A percentile compares a stretch with the other conserved stretches of the same genome.
Evolutionary conservation across 1,140 invertebrate species (phyloP).

Genomic region (Venustaconcha ellipsiformis): DNA sequence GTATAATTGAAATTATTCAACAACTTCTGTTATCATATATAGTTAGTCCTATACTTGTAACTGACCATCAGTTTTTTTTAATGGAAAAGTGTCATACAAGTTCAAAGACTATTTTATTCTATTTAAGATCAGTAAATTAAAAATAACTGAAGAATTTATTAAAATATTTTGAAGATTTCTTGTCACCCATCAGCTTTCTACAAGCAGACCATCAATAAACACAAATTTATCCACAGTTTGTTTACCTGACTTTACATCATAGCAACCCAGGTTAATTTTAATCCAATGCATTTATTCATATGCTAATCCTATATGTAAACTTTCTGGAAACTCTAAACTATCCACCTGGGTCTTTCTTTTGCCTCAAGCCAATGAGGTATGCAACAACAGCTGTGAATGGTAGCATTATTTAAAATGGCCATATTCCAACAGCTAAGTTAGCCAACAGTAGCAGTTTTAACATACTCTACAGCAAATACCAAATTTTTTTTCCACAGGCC

Average conservation of each 20-base stretch:
- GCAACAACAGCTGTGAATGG: too few relatives aligned
- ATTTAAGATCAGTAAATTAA: background rate
- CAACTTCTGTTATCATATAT: background rate
- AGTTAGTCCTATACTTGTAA: too few relatives aligned
- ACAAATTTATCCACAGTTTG: background rate
- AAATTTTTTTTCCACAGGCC: background rate
- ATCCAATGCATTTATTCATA: background rate
- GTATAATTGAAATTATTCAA: too few relatives aligned
- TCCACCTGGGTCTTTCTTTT: too few relatives aligned
- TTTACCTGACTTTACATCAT: background rate
- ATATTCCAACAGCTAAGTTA: too few relatives aligned
- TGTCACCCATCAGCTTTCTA: too few relatives aligned
- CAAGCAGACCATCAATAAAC: too few relatives aligned
- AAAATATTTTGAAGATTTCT: too few relatives aligned
- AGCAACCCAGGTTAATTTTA: background rate
- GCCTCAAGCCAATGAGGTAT: too few relatives aligned
- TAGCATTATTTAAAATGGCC: too few relatives aligned
- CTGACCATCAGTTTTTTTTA: background rate
- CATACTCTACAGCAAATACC: background rate
- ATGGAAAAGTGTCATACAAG: background rate
- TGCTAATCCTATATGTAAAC: background rate
- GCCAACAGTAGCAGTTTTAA: too few relatives aligned
- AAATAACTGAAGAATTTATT: background rate
- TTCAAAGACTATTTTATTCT: too few relatives aligned
- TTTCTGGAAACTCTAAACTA: background rate